Base-by-base conservation (phyloP, 2,888 invertebrate species). In the Peribatodes rhomboidaria region DNA sequence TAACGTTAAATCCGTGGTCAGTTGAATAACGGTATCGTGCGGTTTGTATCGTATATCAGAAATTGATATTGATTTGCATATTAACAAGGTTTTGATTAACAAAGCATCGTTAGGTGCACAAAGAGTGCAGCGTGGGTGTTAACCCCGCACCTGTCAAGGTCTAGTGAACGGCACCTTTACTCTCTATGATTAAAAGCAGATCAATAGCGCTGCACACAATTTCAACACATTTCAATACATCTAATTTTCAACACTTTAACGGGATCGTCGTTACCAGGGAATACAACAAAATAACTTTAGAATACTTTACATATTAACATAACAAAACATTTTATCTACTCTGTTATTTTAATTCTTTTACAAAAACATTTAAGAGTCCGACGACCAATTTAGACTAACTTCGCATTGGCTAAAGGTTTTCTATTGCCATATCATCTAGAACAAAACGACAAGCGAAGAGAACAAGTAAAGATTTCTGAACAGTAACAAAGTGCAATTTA, bases 121-220 rank as follows among this genome's bases (percentile, higher is more conserved):
- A 58, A 56, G 65, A 65, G 65, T 61, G 54, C 68, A 56, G 61
- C 66, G 69, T 67, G 47, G 69, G 74, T 71, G 69, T 75, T 72
- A 71, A 75, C 70, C 73, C 64, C 69, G 55, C 18, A 58, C 70
- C 63, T 61, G 70, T 69, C 71, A 73, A 72, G 74, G 70, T 72
- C 71, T 71, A 71, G 68, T 75, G 71, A 77, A 70, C 71, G 66
- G 66, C 68, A 65, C 69, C 67, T 69, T 56, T 63, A 62, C 65
- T 69, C 59, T 69, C 64, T 65, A 64, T 55, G 59, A 62, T 66
- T 67, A 64, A 68, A 66, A 68, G 63, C 55, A 67, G 61, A 71
- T 68, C 47, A 60, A 69, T 65, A 70, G 62, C 59, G 52, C 60
- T 55, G 53, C 42, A 54, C 16, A 59, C 52, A 56, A 52, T 52